A percentile compares a stretch with the other conserved stretches of the same genome.
Conservation (phyloP, 2,797 vertebrate genomes). For the Hyperoplus immaculatus region DNA sequence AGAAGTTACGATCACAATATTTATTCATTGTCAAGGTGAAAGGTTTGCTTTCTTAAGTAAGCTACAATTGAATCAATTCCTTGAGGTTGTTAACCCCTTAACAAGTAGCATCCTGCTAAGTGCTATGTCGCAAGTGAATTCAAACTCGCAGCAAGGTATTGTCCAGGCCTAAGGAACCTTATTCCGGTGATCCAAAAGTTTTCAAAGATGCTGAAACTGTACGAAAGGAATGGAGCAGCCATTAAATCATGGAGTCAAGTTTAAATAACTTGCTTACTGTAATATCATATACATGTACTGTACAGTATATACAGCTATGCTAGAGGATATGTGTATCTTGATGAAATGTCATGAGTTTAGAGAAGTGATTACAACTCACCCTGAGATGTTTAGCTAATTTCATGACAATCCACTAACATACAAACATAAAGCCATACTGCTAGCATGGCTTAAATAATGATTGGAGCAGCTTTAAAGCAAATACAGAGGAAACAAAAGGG, state of each 20-base stretch:
- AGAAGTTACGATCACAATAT: not conserved
- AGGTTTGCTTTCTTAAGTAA: not conserved
- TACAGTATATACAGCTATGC: not conserved
- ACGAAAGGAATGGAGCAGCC: too few species aligned
- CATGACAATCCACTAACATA: not conserved
- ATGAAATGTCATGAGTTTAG: not conserved
- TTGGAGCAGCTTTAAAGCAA: not conserved
- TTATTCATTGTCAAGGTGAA: conserved; percentile 1
- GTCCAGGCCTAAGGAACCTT: not conserved
- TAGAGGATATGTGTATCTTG: not conserved
- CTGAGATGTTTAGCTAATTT: not conserved
- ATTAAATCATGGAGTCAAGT: too few species aligned
- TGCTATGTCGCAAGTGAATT: not conserved
- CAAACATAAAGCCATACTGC: not conserved
- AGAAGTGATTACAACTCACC: not conserved
- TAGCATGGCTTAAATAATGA: not conserved
- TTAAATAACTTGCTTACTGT: too few species aligned
- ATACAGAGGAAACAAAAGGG: not conserved
- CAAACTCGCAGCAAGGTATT: not conserved
- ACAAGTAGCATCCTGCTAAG: not conserved
- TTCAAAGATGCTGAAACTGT: not conserved
- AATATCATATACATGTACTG: not conserved
- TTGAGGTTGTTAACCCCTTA: not conserved
- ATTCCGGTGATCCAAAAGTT: not conserved
- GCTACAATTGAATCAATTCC: conserved; percentile 1